Percentiles rank a stretch among this genome's conserved stretches.
Evolutionary conservation across 2,113 vertebrate species (phyloP).

Genomic region (Talpa occidentalis): DNA sequence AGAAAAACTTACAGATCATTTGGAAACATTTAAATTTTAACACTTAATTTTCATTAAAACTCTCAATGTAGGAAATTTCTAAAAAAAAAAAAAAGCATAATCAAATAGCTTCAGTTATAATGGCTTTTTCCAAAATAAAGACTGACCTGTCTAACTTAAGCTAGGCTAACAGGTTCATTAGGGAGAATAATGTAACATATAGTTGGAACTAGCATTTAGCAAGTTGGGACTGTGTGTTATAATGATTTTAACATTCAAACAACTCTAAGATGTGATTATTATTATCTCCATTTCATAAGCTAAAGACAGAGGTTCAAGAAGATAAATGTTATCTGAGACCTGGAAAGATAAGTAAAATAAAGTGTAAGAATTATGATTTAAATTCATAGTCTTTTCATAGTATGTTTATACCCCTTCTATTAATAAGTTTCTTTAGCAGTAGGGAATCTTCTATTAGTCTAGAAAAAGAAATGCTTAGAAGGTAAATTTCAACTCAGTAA

Average conservation of each 20-base stretch:
- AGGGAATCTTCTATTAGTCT: not conserved
- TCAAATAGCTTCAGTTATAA: not conserved
- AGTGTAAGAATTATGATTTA: not conserved
- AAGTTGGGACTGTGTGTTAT: not conserved
- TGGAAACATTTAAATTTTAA: constrained; percentile 27
- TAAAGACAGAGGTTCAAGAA: constrained; percentile 10
- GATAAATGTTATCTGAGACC: not conserved
- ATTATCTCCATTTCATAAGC: not conserved
- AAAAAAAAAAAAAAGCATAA: not conserved
- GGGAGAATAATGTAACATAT: not conserved
- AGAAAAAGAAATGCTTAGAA: not conserved
- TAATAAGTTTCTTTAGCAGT: not conserved
- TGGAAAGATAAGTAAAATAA: not conserved
- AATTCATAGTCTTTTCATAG: not conserved
- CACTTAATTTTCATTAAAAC: constrained; percentile 29
- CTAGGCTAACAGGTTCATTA: not conserved
- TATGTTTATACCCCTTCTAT: not conserved
- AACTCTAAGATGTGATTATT: not conserved
- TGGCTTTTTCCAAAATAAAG: not conserved
- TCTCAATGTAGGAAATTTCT: not conserved
- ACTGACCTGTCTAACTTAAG: not conserved
- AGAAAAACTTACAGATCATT: not conserved
- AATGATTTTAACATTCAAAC: constrained; percentile 15
- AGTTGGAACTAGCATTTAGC: not conserved
- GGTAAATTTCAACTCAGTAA: not conserved